Evolutionary conservation across 2,888 invertebrate genomes (phyloP).

Genomic region (Magallana nippona): DNA sequence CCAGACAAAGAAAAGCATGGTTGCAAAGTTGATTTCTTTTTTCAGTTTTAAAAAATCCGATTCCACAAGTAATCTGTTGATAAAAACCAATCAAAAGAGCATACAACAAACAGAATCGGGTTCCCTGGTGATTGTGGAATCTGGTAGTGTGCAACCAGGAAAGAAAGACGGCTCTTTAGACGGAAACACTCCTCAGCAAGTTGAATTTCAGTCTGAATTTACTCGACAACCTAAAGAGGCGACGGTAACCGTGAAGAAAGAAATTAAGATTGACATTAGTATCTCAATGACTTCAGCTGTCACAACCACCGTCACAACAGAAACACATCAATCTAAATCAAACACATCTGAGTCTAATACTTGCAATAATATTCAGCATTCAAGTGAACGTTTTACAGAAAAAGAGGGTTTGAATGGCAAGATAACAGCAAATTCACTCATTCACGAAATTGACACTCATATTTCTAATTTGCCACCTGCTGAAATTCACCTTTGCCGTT

Average conservation of each 20-base stretch:
- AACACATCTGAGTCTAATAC: background rate
- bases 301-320: background rate
- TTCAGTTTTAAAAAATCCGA: conserved; percentile 19
- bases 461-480: background rate
- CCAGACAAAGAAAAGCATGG: conserved; percentile 20
- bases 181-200: background rate
- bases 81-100: background rate
- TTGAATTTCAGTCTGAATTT: background rate
- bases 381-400: background rate
- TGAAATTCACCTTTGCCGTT: background rate
- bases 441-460: background rate
- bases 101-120: background rate
- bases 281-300: background rate
- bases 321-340: background rate
- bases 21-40: background rate
- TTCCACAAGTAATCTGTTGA: conserved; percentile 1
- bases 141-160: background rate
- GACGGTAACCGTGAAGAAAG: background rate
- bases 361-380: background rate
- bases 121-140: background rate
- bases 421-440: background rate
- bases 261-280: background rate
- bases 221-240: background rate
- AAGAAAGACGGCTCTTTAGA: background rate
- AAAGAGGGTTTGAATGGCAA: background rate